Evolutionary conservation across 2,888 invertebrate species (phyloP), one percentile per base, ranked within the genome.

Genomic region (Clostera curtula): DNA sequence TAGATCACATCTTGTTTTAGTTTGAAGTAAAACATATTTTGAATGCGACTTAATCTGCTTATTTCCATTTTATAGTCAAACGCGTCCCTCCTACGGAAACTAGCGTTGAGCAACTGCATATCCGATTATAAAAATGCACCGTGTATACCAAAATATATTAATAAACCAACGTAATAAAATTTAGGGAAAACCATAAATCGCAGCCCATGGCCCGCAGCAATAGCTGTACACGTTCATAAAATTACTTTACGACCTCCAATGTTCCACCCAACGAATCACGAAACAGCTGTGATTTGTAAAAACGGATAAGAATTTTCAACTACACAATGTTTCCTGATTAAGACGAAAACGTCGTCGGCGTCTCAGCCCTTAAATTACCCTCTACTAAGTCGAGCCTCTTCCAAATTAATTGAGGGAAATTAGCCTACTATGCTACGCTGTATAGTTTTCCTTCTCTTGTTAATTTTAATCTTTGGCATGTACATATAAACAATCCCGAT

Each of bases 141-240:
- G 27, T 22, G 29, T 36, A 24, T 19, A 39, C 26, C 31, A 47
- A 36, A 46, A 43, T 43, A 36, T 43, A 51, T 46, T 45, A 49
- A 52, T 46, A 50, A 39, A 40, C 34, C 42, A 38, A 47, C 36
- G 48, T 49, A 46, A 49, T 65, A 65, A 61, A 62, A 46, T 52
- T 70, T 53, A 54, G 52, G 59, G 56, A 68, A 71, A 68, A 59
- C 60, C 67, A 56, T 75, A 74, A 74, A 73, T 63, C 55, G 49
- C 53, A 55, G 57, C 54, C 58, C 54, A 56, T 57, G 55, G 55
- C 56, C 49, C 53, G 61, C 60, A 58, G 65, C 67, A 75, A 66
- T 61, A 68, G 63, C 52, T 33, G 58, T 61, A 57, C 53, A 54
- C 42, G 66, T 56, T 61, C 67, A 57, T 76, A 72, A 76, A 75